Base-by-base conservation (phyloP, 2,888 invertebrate genomes). In the Shargacucullia verbasci region DNA sequence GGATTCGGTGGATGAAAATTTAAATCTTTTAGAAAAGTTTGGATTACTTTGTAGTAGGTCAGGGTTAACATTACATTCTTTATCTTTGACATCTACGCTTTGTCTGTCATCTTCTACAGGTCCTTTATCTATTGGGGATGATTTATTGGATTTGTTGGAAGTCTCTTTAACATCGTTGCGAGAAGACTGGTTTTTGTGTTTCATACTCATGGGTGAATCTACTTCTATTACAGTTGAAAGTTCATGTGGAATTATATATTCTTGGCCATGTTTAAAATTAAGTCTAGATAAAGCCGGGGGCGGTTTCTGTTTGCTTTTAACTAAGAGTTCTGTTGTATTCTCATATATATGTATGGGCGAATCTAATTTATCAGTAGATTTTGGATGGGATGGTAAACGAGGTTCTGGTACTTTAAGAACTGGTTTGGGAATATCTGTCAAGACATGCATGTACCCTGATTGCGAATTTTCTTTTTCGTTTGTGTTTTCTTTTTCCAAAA, bases 171-270 rank as follows among this genome's bases (percentile, higher is more conserved):
- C 73, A 43, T 84, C 80, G 34, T 79, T 76, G 12, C 79, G 82
- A 9, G 86, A 82, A 14, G 87, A 82, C 41, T 84, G 82, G 49
- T 73, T 88, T 81, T 88, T 90, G 14, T 90, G 64, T 83, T 89
- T 91, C 0, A 92, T 87, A 53, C 96, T 95, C 71, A 94, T 94
- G 0, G 96, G 96, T 0, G 96, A 96, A 69, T 96, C 96, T 2
- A 96, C 95, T 86, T 96, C 96, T 0, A 95, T 86, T 39, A 96
- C 96, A 1, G 96, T 96, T 7, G 96, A 96, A 39, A 96, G 84
- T 81, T 96, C 96, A 75, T 96, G 96, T 0, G 94, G 94, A 47
- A 87, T 69, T n/a, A 90, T 61, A 54, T 76, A 67, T 35, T 89
- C 91, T 60, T 87, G 82, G 1, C 76, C 81, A 59, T 84, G 78